These are phyloP conservation scores for Eristalis arbustorum DNA, from an alignment of 2,888 invertebrate species.

Conservation along the genomic window DNA sequence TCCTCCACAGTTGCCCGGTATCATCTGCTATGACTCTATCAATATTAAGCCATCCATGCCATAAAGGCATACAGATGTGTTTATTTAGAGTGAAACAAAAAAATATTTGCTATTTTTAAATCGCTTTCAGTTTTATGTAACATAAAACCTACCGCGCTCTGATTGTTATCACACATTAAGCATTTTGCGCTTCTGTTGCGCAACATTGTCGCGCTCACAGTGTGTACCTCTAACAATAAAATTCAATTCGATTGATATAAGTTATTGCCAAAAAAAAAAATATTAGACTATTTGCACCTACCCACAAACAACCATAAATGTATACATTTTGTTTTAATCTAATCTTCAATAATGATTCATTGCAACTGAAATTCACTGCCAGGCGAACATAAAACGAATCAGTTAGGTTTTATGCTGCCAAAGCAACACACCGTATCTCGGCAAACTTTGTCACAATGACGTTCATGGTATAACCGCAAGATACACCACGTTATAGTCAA, in stretches of 20 bases:
- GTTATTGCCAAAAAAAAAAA: background rate
- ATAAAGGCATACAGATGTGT: no score
- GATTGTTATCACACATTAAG: background rate
- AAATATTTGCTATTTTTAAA: no score
- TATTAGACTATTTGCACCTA: background rate
- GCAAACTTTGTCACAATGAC: constrained; percentile 4
- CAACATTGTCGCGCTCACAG: background rate
- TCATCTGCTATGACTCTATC: no score
- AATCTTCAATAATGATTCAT: constrained; percentile 6
- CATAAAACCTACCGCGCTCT: no score
- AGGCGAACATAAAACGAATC: constrained; percentile 15
- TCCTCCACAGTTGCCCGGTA: no score
- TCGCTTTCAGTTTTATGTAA: no score
- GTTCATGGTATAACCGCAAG: no score
- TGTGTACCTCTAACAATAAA: background rate
- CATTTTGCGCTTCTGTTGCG: background rate
- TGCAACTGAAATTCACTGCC: background rate
- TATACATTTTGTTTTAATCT: background rate
- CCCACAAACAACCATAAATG: background rate
- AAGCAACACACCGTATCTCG: background rate
- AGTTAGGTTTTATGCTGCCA: background rate
- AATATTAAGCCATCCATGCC: no score
- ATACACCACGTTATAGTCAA: no score
- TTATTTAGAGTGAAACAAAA: no score
- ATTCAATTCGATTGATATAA: background rate